These are phyloP conservation scores for Tanaodytes sp. DNA, from an alignment of 2,888 invertebrate species.

Conservation along the genomic window DNA sequence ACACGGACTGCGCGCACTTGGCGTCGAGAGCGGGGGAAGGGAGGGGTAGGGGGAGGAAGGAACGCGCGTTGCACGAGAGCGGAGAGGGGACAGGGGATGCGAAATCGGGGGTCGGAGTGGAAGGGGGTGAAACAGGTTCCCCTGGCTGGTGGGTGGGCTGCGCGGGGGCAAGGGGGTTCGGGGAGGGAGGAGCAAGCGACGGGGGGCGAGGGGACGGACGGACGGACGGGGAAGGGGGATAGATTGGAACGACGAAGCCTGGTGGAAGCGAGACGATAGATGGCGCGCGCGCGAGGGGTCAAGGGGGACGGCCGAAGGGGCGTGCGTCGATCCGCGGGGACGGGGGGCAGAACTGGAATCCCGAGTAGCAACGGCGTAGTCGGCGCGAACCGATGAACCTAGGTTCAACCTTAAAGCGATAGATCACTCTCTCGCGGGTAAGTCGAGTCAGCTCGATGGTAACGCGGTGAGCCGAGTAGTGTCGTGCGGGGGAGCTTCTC, in stretches of 20 bases:
- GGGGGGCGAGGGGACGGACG: conserved; percentile 58
- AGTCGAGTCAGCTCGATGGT: conserved; percentile 38
- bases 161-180: conserved; percentile 58
- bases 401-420: conserved; percentile 72
- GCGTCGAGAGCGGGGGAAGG: conserved; percentile 20
- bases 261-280: conserved; percentile 25
- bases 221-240: conserved; percentile 57
- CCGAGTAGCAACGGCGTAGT: conserved; percentile 73
- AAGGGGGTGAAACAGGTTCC: conserved; percentile 68
- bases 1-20: conserved; percentile 59
- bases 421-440: conserved; percentile 65
- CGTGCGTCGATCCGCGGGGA: conserved; percentile 36
- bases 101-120: conserved; percentile 6
- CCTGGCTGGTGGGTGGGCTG: conserved; percentile 63
- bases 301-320: conserved; percentile 43
- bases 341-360: conserved; percentile 71
- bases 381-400: conserved; percentile 70
- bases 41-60: conserved; percentile 7
- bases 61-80: neutral
- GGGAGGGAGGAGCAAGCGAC: conserved; percentile 52
- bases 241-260: conserved; percentile 49
- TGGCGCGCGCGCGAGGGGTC: conserved; percentile 29
- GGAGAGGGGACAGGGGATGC: conserved; percentile 24
- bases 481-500: neutral
- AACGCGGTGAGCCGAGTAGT: conserved; percentile 22